Percentiles rank a stretch among this genome's conserved stretches.
Evolutionary conservation across 2,888 invertebrate species (phyloP).

Genomic region (Plebejus anna): DNA sequence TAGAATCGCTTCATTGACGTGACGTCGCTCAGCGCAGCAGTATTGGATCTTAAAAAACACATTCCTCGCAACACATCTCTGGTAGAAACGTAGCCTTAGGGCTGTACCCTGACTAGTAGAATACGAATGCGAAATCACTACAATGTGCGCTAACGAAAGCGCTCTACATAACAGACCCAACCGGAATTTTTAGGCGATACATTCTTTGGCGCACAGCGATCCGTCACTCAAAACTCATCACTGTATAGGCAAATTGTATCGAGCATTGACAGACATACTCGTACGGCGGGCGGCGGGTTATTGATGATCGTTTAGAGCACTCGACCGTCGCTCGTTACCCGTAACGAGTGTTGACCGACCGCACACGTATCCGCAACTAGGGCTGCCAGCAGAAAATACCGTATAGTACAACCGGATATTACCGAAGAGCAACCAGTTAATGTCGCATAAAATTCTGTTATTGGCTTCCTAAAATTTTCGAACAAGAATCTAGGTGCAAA

Average conservation of each 20-base stretch:
- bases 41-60: no score
- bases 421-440: no score
- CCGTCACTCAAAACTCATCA: neutral
- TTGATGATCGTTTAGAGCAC: conserved; percentile 37
- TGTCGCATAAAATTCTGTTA: no score
- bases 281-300: conserved; percentile 31
- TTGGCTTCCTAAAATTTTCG: no score
- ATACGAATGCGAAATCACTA: neutral
- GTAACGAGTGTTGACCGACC: conserved; percentile 37
- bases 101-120: no score
- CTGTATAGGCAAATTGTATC: neutral
- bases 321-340: conserved; percentile 34
- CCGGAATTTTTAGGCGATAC: neutral
- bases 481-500: no score
- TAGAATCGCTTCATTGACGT: no score
- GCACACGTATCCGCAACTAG: conserved; percentile 29
- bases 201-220: neutral
- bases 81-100: no score
- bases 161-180: neutral
- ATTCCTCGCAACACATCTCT: no score
- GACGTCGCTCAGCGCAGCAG: no score
- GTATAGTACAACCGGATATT: neutral
- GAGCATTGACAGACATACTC: conserved; percentile 4
- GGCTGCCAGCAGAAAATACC: neutral
- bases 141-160: neutral